Evolutionary conservation across 2,888 invertebrate genomes (phyloP), one percentile per base, ranked within the genome.

Genomic region (Hanleya hanleyi): DNA sequence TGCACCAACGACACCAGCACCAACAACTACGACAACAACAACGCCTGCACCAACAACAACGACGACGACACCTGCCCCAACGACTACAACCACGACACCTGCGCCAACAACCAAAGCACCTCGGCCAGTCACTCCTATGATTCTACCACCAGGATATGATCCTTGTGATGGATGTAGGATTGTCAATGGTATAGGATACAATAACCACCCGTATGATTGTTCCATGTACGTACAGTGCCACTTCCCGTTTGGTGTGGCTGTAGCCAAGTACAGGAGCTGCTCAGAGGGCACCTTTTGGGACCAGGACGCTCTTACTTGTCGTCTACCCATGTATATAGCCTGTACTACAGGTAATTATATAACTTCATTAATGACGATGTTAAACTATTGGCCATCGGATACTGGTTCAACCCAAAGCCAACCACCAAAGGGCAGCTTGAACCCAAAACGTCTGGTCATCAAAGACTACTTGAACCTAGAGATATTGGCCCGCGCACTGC

Each of bases 141-240:
- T n/a, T n/a, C 57, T 57, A 18, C 57, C 57, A 15, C 57, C 57
- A 26, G 57, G 57, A 18, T 57, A 57, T 32, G 57, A 57, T 9
- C 57, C 57, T 2, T 57, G 57, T 9, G 57, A 57, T 26, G 57
- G 57, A 15, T 57, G 57, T 26, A 22, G 57, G 32, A 57, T 57
- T 22, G 32, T 32, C 22, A 57, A 57, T 32, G 57, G 57, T 57
- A 57, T 57, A 4, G 57, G 57, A 4, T 57, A 57, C 57, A 57
- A 57, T 26, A 57, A 57, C 26, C 57, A 57, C 57, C 32, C 32
- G 4, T 15, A 22, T 18, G 57, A 57, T 32, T 57, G 57, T 57
- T 57, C 57, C 29, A 57, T 57, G 57, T 57, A 57, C 9, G 57
- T 57, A 22, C 57, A 57, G 57, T 57, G 57, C 32, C 57, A 29